Evolutionary conservation across 1,140 invertebrate species (phyloP), one percentile per base, ranked within the genome.

Genomic region (Steinernema khuongi): DNA sequence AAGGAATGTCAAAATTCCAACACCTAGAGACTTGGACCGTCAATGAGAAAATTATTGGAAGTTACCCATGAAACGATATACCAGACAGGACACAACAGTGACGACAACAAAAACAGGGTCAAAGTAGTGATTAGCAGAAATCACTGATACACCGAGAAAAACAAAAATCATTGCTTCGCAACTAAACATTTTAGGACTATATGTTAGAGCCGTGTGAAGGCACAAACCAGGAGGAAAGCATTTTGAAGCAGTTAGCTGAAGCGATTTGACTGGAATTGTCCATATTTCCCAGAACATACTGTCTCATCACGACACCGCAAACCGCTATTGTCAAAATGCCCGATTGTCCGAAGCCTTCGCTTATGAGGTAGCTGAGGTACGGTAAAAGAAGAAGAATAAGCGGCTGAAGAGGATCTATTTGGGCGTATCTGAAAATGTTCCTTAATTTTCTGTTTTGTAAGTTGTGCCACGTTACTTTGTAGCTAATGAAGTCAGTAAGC

Each of bases 121-220:
- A 1, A 19, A 50, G n/a, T 73, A 30, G 66, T 68, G 60, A 19
- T 50, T 70, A 22, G 36, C 50, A 19, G 41, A 33, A 33, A 50
- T 50, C 22, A 68, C 72, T 19, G 72, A 73, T 19, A 73, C 67
- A 30, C 72, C 72, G 31, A 73, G 41, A 68, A 73, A 73, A 31
- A 73, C 43, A 41, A 68, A 73, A 41, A 73, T 73, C 36, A 50
- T 33, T 28, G 60, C 32, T 36, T 73, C 72, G 14, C 60, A 67
- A 68, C 50, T 73, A 19, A 31, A 68, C 26, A 32, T 69, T 19
- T 14, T 30, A 29, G 31, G 22, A 44, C 31, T 71, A 7, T n/a
- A 71, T 67, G 30, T 28, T n/a, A 41, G n/a, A 17, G 22, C 28
- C 30, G 19, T 41, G 26, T 11, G 43, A 29, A 50, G 66, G n/a